These are phyloP conservation scores for Tragelaphus buxtoni DNA, from an alignment of 2,113 vertebrate species.

Conservation along the genomic window DNA sequence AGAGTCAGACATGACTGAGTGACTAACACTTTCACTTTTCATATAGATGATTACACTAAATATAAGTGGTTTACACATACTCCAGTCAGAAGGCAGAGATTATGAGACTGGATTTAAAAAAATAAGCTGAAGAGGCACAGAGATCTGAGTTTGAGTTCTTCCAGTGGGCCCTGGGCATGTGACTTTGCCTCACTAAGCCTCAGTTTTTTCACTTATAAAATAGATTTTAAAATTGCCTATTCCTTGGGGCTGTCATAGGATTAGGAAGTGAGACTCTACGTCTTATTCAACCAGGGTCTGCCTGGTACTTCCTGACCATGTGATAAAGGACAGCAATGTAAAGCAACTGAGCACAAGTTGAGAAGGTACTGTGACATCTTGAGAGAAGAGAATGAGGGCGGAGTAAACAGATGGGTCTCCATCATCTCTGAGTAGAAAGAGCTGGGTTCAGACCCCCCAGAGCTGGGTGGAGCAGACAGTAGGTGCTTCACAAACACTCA, in stretches of 20 bases:
- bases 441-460: not conserved
- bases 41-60: not conserved
- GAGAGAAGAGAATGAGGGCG: rapidly evolving
- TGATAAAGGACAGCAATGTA: not conserved
- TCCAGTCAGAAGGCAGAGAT: not conserved
- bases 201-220: not conserved
- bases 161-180: not conserved
- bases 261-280: not conserved
- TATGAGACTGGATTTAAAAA: not conserved
- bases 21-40: not conserved
- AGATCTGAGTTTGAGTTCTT: not conserved
- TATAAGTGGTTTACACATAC: not conserved
- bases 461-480: not conserved
- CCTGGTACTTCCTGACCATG: not conserved
- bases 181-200: not conserved
- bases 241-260: not conserved
- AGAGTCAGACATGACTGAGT: not conserved
- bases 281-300: not conserved
- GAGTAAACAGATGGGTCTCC: not conserved
- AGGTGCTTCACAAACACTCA: not conserved
- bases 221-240: not conserved
- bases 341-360: not conserved
- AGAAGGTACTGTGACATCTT: not conserved
- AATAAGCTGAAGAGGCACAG: not conserved
- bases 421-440: not conserved